Evolutionary conservation across 2,113 vertebrate species (phyloP), one percentile per base, ranked within the genome.

Genomic region (Poicephalus gulielmi): DNA sequence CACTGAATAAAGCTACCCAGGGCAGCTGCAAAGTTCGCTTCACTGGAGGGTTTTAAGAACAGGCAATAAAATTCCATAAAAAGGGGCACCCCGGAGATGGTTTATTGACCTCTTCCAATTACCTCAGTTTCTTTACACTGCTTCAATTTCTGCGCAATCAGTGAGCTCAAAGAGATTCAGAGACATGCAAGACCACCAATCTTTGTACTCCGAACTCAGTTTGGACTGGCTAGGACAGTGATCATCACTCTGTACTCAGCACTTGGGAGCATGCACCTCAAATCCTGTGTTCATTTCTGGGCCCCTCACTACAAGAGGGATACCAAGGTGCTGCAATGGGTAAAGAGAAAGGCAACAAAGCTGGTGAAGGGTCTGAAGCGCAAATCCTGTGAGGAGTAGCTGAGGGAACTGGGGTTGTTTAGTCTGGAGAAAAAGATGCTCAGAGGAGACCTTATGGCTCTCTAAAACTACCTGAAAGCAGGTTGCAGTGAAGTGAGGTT

Each of bases 291-390:
- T 85, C 23, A 18, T 6, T 67, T 79, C 64, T 30, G 33, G 18
- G 13, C 3, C 10, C 10, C 37, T 66, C 74, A n/a, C 16, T 9
- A 52, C 44, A 39, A 17, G 23, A 73, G 64, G 25, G 27, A 4
- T 59, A 67, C 2, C 10, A 23, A 91, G 13, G 33, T 6, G 16
- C 44, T 73, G 44, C 24, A 67, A 15, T 0, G 0, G 17, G 28
- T 60, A 52, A 67, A 46, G 28, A 39, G 27, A 79, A 79, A 16
- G 13, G 13, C 8, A 73, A 12, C 3, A 28, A 37, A 73, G 23
- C 2, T 30, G 44, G 23, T 3, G 50, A n/a, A 73, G 28, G 4
- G 13, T 52, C 33, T 73, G 50, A 28, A 66, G 33, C 50, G 59
- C 16, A 12, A 3, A 33, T 12, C 11, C 44, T 33, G 6, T 46